Evolutionary conservation across 2,888 invertebrate species (phyloP).

Genomic region (Lasioglossum lativentre): DNA sequence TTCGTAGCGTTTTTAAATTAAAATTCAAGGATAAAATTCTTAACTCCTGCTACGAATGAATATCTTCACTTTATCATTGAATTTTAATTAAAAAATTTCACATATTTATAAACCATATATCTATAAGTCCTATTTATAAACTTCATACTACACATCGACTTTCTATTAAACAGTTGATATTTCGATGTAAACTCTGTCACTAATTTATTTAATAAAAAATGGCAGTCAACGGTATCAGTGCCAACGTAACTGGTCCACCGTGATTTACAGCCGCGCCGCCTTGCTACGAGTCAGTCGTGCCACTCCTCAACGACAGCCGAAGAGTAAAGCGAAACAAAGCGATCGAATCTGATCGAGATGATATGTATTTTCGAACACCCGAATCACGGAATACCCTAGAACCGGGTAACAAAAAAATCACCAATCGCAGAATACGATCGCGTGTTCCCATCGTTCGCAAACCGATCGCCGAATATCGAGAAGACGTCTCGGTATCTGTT

Average conservation of each 20-base stretch:
- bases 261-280: neutral
- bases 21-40: too few species aligned
- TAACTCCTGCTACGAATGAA: too few species aligned
- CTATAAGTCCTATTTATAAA: too few species aligned
- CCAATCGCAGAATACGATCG: neutral
- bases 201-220: neutral
- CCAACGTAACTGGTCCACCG: neutral
- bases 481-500: slow-evolving; percentile 25
- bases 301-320: neutral
- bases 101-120: too few species aligned
- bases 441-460: neutral
- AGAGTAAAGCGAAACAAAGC: neutral
- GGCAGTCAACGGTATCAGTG: neutral
- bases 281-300: neutral
- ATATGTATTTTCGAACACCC: neutral
- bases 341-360: neutral
- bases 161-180: neutral
- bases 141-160: too few species aligned
- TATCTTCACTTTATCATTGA: too few species aligned
- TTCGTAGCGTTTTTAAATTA: too few species aligned
- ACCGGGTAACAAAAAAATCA: neutral
- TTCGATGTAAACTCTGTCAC: neutral
- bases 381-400: neutral
- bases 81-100: too few species aligned
- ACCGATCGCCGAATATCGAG: slow-evolving; percentile 30